Conservation (phyloP, 2,888 invertebrate genomes). For the Quadroppia sp. region DNA sequence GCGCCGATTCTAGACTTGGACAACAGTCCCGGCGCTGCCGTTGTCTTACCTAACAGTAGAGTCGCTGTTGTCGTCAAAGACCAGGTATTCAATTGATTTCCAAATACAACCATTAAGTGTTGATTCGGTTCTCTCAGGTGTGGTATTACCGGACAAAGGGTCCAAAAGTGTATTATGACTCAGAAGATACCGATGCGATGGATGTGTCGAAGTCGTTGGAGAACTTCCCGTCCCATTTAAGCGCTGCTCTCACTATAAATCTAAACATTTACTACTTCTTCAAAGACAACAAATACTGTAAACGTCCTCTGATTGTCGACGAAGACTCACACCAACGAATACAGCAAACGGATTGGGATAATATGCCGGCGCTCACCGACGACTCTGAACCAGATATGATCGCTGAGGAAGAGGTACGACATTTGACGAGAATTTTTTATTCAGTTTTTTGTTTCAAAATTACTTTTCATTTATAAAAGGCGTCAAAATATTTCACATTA, state of each 20-base stretch:
- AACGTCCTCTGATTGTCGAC: constrained; percentile 21
- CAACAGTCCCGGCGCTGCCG: constrained; percentile 7
- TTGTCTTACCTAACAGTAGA: background rate
- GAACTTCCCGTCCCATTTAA: background rate
- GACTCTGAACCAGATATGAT: background rate
- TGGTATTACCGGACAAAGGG: constrained; percentile 14
- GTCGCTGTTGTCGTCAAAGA: constrained; percentile 21
- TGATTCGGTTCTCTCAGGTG: background rate
- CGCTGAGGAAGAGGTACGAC: background rate
- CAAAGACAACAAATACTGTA: constrained; percentile 21
- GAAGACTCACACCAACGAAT: background rate
- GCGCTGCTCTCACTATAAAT: constrained; percentile 15
- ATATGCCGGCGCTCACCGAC: background rate
- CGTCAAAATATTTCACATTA: background rate
- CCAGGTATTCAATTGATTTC: background rate
- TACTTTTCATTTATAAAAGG: background rate
- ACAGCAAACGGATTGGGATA: background rate
- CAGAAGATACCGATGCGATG: background rate
- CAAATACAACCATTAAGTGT: background rate
- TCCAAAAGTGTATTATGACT: background rate
- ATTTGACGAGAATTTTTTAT: too few species aligned
- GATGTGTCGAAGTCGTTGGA: background rate
- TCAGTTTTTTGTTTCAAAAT: too few species aligned
- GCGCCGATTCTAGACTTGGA: background rate
- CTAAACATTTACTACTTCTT: constrained; percentile 25